Evolutionary conservation across 2,888 invertebrate species (phyloP).

Genomic region (Elmis aenea): DNA sequence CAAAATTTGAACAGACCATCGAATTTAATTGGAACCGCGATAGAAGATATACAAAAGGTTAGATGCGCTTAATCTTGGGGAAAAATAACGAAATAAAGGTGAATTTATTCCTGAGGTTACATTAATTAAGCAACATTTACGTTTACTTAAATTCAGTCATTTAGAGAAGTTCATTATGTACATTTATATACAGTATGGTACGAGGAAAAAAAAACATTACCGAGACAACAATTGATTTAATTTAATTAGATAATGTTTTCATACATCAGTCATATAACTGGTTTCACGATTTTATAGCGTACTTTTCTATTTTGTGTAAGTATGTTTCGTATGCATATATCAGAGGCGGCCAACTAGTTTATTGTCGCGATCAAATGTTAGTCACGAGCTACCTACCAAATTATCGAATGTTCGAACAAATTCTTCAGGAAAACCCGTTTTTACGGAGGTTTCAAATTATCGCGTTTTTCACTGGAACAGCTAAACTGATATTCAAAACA

Average conservation of each 20-base stretch:
- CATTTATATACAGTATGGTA: slow-evolving; percentile 25
- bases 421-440: too few species aligned
- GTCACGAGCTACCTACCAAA: too few species aligned
- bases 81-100: slow-evolving; percentile 9
- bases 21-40: slow-evolving; percentile 15
- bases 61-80: slow-evolving; percentile 8
- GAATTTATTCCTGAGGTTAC: slow-evolving; percentile 26
- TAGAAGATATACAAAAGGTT: slow-evolving; percentile 10
- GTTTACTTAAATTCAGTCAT: slow-evolving; percentile 30
- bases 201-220: slow-evolving; percentile 12
- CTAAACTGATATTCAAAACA: too few species aligned
- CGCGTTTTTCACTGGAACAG: too few species aligned
- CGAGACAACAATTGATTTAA: slow-evolving; percentile 6
- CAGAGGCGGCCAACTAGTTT: too few species aligned
- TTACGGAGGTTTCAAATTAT: too few species aligned
- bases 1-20: slow-evolving; percentile 10
- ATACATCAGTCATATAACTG: slow-evolving; percentile 1
- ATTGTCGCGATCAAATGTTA: too few species aligned
- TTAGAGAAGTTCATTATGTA: slow-evolving; percentile 33
- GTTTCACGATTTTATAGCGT: too few species aligned
- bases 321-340: too few species aligned
- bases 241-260: slow-evolving; percentile 7
- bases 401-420: too few species aligned
- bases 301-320: too few species aligned
- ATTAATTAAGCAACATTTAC: slow-evolving; percentile 16